Base-by-base conservation (phyloP, 2,797 vertebrate species). In the Parotocinclus haroldoi region DNA sequence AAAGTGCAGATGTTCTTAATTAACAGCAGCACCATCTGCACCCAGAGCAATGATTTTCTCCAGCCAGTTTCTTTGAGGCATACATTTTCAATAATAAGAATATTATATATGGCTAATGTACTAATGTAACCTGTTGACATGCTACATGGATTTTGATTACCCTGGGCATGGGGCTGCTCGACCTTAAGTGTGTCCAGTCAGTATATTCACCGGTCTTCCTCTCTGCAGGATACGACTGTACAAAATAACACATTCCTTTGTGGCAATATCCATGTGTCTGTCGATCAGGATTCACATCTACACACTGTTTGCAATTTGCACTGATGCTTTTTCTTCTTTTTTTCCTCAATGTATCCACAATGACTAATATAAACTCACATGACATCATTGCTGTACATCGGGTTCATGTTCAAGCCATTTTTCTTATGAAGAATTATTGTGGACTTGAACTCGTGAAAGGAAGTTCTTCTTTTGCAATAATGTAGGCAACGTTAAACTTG, bases 1-100 rank as follows among this genome's bases (percentile, higher is more conserved):
- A 50, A 76, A 68, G 54, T 74, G 71, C 44, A 71, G 42, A 64
- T 77, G 36, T 74, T 64, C 66, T 74, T 45, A 5, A 68, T 68
- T 73, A 16, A 67, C 61, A 42, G 55, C 62, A n/a, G 61, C 62
- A 45, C 69, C 61, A 69, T 61, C 51, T 55, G 69, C 69, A 18
- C 71, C 71, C 58, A 73, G 14, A 60, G 45, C 53, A 17, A 68
- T 19, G 0, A 11, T 39, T 50, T 73, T 73, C 37, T 73, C 53
- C 46, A 68, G 4, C 65, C 61, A 69, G 37, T 64, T 58, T 40
- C 19, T 74, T 69, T 52, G 72, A 56, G 44, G 63, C 72, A 64
- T 50, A 27, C 46, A 60, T 38, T 52, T 68, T 44, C 12, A 68
- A 60, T 59, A 11, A 53, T 36, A 59, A 59, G 9, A 36, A 50